Conservation (phyloP, 1,140 invertebrate species). For the Contarinia nasturtii region DNA sequence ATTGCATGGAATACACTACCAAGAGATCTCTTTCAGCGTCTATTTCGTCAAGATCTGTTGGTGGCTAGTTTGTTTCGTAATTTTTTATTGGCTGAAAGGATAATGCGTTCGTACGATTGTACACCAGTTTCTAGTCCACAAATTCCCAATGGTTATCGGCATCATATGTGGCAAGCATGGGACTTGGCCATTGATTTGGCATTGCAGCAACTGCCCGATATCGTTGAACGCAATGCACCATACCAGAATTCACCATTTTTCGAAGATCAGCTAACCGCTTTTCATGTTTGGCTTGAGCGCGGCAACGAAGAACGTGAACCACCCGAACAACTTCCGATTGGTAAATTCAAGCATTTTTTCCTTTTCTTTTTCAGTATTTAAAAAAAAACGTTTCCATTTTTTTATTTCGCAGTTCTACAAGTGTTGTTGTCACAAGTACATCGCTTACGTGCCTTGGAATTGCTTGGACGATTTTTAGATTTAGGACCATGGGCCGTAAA, state of each 20-base stretch:
- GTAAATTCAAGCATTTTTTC: too few relatives aligned
- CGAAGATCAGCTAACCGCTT: slow-evolving; percentile 96
- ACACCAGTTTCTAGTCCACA: slow-evolving; percentile 79
- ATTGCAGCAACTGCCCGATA: slow-evolving; percentile 67
- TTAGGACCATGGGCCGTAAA: slow-evolving; percentile 95
- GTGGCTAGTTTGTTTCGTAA: slow-evolving; percentile 96
- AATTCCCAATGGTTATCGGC: slow-evolving; percentile 76
- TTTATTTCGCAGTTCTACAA: slow-evolving; percentile 58
- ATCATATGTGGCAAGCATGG: slow-evolving; percentile 92
- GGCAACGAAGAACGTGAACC: slow-evolving; percentile 53
- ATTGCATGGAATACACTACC: slow-evolving; percentile 97
- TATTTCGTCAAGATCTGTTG: slow-evolving; percentile 95
- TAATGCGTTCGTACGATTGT: slow-evolving; percentile 92
- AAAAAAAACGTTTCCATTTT: too few relatives aligned
- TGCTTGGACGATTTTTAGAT: slow-evolving; percentile 89
- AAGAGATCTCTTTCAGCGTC: slow-evolving; percentile 80
- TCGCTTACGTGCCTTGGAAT: slow-evolving; percentile 79
- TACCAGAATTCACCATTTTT: slow-evolving; percentile 84
- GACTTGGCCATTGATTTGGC: slow-evolving; percentile 90
- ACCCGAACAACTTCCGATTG: slow-evolving; percentile 91
- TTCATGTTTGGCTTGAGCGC: slow-evolving; percentile 86
- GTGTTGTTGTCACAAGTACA: slow-evolving; percentile 94
- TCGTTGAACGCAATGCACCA: slow-evolving; percentile 40
- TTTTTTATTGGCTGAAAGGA: slow-evolving; percentile 89
- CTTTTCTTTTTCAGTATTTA: too few relatives aligned